Percentiles rank a stretch among this genome's conserved stretches.
These are phyloP conservation scores for Paragorgia papillata DNA, from an alignment of 92 coral and sea anemone species.

Conservation along the genomic window DNA sequence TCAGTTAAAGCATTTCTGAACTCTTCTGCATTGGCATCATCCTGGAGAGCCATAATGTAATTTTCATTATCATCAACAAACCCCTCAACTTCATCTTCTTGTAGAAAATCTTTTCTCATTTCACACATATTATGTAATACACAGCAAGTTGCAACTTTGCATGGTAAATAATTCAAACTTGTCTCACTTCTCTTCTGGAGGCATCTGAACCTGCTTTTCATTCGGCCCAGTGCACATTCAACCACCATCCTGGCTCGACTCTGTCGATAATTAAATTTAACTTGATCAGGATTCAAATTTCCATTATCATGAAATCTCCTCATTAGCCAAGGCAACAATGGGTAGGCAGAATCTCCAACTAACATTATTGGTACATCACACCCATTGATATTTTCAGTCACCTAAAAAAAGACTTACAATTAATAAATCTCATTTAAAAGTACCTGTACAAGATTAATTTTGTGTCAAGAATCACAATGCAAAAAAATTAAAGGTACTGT, in stretches of 20 bases:
- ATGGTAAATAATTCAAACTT: slow-evolving; percentile 37
- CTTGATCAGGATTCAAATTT: slow-evolving; percentile 30
- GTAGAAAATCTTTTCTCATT: slow-evolving; percentile 21
- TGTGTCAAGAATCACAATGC: no score
- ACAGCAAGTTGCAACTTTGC: slow-evolving; percentile 51
- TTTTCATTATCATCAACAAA: slow-evolving; percentile 24
- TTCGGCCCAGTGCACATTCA: slow-evolving; percentile 41
- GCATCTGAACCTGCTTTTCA: slow-evolving; percentile 51
- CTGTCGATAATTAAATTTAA: slow-evolving; percentile 28
- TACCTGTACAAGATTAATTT: background rate
- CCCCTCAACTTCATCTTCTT: slow-evolving; percentile 19
- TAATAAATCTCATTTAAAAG: background rate
- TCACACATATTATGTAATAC: slow-evolving; percentile 51
- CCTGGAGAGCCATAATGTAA: slow-evolving; percentile 21
- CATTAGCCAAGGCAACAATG: slow-evolving; percentile 47
- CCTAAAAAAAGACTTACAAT: slow-evolving; percentile 15
- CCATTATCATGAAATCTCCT: slow-evolving; percentile 44
- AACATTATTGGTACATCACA: slow-evolving; percentile 35
- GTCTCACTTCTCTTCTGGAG: slow-evolving; percentile 36
- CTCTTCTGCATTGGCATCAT: slow-evolving; percentile 32
- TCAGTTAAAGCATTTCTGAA: slow-evolving; percentile 23
- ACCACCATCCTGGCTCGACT: slow-evolving; percentile 55
- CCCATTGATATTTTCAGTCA: slow-evolving; percentile 30
- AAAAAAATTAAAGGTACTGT: no score
- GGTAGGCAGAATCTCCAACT: slow-evolving; percentile 28